Evolutionary conservation across 2,113 vertebrate genomes (phyloP), one percentile per base, ranked within the genome.

Genomic region (Gymnarchus niloticus): DNA sequence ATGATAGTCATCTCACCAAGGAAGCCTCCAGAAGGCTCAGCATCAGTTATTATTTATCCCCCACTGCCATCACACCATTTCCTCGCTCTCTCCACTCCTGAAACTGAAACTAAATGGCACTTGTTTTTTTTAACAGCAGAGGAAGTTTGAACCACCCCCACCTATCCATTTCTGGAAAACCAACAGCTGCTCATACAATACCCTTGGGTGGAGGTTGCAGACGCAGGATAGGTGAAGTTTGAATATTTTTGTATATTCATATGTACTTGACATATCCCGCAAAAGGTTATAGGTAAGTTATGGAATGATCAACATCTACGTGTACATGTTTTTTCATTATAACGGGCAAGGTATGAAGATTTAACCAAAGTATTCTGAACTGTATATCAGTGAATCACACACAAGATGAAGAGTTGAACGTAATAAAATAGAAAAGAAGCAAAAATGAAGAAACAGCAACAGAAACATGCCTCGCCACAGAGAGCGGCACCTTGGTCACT

Each of bases 41-140:
- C 37, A 54, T 51, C n/a, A 21, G 56, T 33, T 37, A 56, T 56
- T 19, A 51, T 49, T 52, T 49, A 54, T 76, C 33, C 23, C n/a
- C 49, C 44, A 65, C 23, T 33, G 25, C n/a, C n/a, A 33, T 21
- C 49, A 69, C 6, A 19, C 52, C 41, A 1, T 76, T 54, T 84
- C 6, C 37, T 19, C 23, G 19, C 25, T 25, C 6, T 41, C 54
- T 56, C 46, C 84, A 54, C 28, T 25, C 51, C 25, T 33, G 33
- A 54, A 56, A 21, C 84, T 76, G 65, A 69, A 76, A 85, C n/a
- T n/a, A n/a, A n/a, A n/a, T n/a, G n/a, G 46, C 10, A 37, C 61
- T 52, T 52, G 12, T 56, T 5, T 57, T 78, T 44, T 41, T 21
- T 21, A 41, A 41, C 76, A 49, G 46, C 46, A 80, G 46, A 80